Conservation (phyloP, 1,140 invertebrate genomes). For the Zelostemma sp. region DNA sequence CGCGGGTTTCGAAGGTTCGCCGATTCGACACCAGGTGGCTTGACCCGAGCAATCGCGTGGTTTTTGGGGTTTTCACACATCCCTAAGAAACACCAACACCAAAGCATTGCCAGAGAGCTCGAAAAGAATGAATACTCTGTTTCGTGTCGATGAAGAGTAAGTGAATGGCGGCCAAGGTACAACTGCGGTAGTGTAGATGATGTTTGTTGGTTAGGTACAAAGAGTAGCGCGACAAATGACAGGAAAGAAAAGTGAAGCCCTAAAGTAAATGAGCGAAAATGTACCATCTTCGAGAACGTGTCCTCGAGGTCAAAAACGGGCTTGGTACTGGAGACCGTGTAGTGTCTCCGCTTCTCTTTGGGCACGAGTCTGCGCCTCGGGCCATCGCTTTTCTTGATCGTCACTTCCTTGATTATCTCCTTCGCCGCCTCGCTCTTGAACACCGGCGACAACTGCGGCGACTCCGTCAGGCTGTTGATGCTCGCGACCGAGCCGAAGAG, state of each 20-base stretch:
- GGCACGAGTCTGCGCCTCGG: conserved; percentile 76
- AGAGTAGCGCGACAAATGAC: background rate
- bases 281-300: conserved; percentile 64
- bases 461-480: conserved; percentile 40
- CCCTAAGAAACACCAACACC: background rate
- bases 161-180: too few relatives aligned
- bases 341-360: conserved; percentile 85
- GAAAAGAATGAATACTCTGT: background rate
- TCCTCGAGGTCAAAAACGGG: conserved; percentile 67
- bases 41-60: too few relatives aligned
- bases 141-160: background rate
- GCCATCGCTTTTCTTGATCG: conserved; percentile 66
- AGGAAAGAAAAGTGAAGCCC: conserved; percentile 2
- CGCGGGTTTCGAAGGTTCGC: too few relatives aligned
- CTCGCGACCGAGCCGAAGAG: conserved; percentile 59
- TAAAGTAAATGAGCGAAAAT: conserved; percentile 12
- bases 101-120: background rate
- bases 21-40: too few relatives aligned
- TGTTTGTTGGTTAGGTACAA: background rate
- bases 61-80: too few relatives aligned
- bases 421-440: conserved; percentile 88
- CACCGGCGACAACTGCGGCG: conserved; percentile 72
- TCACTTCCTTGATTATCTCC: conserved; percentile 88
- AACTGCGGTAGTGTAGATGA: background rate
- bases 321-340: conserved; percentile 84